phyloP scores from a whole-genome alignment of 1,140 invertebrate species.

The Nephila pilipes region DNA sequence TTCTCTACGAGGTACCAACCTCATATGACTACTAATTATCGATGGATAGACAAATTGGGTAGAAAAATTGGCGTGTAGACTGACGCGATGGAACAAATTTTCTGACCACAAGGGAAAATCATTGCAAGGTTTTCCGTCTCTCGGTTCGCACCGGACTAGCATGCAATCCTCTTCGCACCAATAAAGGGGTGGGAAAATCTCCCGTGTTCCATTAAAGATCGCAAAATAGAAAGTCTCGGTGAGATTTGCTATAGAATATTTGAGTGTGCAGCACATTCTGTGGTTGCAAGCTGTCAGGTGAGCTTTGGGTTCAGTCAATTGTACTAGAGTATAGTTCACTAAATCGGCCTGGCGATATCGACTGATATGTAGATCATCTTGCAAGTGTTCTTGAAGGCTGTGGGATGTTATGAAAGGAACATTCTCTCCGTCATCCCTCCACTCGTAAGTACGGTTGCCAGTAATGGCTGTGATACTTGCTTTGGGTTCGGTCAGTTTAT shows the following conservation, averaged over 20 bases:
- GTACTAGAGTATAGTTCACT: constrained; percentile 45
- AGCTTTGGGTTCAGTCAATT: constrained; percentile 12
- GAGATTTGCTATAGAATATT: constrained; percentile 31
- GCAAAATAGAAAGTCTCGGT: constrained; percentile 37
- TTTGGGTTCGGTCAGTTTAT: neutral
- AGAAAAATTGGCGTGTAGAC: constrained; percentile 30
- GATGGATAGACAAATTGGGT: constrained; percentile 60
- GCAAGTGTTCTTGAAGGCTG: neutral
- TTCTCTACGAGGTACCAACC: constrained; percentile 38
- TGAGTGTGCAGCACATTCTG: constrained; percentile 74
- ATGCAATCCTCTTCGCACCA: constrained; percentile 77
- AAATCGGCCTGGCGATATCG: constrained; percentile 21
- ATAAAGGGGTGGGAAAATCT: constrained; percentile 3
- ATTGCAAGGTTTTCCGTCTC: neutral
- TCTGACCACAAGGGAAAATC: constrained; percentile 26
- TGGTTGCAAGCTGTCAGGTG: constrained; percentile 64
- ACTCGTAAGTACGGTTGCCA: neutral
- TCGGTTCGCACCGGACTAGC: constrained; percentile 55
- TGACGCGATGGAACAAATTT: constrained; percentile 38
- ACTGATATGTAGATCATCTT: neutral
- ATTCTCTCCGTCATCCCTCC: neutral
- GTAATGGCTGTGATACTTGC: constrained; percentile 12
- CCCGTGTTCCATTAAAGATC: constrained; percentile 35
- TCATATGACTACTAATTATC: neutral
- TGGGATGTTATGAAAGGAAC: constrained; percentile 3